Base-by-base conservation (phyloP, 2,888 invertebrate genomes). In the Thymelicus acteon region DNA sequence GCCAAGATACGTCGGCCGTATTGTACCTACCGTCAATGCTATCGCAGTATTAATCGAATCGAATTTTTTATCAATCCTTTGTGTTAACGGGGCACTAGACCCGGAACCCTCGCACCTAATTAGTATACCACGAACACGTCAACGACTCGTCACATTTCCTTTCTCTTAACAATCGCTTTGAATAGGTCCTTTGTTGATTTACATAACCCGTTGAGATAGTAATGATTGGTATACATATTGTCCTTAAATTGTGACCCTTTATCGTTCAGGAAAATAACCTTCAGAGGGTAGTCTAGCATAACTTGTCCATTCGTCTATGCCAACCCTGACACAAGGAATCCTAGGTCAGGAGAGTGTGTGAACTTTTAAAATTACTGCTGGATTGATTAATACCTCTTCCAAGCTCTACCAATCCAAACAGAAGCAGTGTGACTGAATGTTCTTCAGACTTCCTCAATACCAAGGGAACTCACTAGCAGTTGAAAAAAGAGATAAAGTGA, bases 61-160 rank as follows among this genome's bases (percentile, higher is more conserved):
- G n/a, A 10, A 54, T 54, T 54, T 54, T 54, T 54, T 54, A 10
- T 54, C 24, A 52, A 7, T 7, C 24, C 52, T 52, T 52, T 52
- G 10, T 52, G 24, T 52, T 52, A 52, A 52, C 52, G 12, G 54
- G 4, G 54, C 24, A 54, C 54, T 54, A 47, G 47, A 61, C 40
- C 61, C 61, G 61, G 61, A 61, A 61, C 44, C 60, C 57, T 61
- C 19, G 8, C 24, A 61, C 61, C 61, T 61, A 61, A 61, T 61
- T 61, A 61, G 61, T 24, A 61, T 47, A 61, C 61, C 61, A 61
- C 61, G 61, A 47, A 19, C 61, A 61, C 61, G 61, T 61, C 61
- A 47, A 61, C 61, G 47, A 13, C 47, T 61, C 61, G 61, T 61
- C 47, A 61, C 24, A 61, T 61, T 60, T 40, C 61, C 61, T 61